Base-by-base conservation (phyloP, 2,113 vertebrate genomes). In the Oophaga pumilio region DNA sequence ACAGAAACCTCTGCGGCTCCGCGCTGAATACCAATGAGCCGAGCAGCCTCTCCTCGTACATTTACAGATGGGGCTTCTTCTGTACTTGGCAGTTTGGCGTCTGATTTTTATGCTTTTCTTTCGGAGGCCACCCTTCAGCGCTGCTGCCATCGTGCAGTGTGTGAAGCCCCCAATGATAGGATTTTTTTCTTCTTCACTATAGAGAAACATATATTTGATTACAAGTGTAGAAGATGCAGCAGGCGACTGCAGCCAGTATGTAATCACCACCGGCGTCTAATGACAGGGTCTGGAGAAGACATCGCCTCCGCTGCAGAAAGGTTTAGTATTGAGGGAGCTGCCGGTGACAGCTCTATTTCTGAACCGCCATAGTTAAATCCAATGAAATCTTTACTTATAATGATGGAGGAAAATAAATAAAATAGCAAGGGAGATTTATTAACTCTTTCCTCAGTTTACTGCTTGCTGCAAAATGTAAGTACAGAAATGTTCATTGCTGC, bases 201-300 rank as follows among this genome's bases (percentile, higher is more conserved):
- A 18, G 76, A 86, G 60, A 64, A 66, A 33, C 59, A 60, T 78
- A 66, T 62, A 52, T 78, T 78, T 78, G 85, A 86, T 86, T 78
- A 86, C 60, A 86, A 79, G 57, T 78, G 73, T 86, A 78, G 60
- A 50, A 68, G 68, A 78, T 86, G 85, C 85, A 86, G 59, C 76
- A 85, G 84, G 74, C 84, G 78, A 68, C 76, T 53, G 85, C 60
- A 33, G 26, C 74, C 60, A 68, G 60, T 68, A 24, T 86, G 60
- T 86, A 86, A 86, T 86, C 85, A 86, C 24, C 52, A 76, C 76
- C 85, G 33, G 85, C 59, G 12, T 78, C 73, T 86, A 86, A 86
- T 86, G 59, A 86, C 78, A 86, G 85, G 85, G 85, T 86, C 85
- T 78, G 22, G 80, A 26, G 64, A 52, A 53, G 49, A 22, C 26